These are phyloP conservation scores for Meghimatium bilineatum DNA, from an alignment of 2,888 invertebrate genomes.

Conservation along the genomic window DNA sequence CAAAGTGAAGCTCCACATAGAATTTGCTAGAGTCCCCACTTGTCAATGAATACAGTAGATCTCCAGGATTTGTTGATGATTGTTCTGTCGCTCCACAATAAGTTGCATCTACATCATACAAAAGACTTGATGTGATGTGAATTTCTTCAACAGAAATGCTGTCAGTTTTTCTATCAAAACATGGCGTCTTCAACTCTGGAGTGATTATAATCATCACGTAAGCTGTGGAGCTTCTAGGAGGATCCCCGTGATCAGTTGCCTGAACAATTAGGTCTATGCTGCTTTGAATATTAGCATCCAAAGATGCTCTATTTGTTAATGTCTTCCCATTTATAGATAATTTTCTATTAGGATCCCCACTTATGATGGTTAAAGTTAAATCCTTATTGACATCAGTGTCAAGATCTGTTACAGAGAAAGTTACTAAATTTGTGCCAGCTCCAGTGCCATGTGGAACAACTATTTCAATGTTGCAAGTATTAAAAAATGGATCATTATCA, in stretches of 20 bases:
- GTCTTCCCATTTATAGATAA: constrained; percentile 17
- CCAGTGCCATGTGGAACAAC: constrained; percentile 45
- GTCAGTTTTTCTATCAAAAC: not conserved
- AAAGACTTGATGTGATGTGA: not conserved
- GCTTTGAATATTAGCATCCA: constrained; percentile 23
- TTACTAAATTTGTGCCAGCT: constrained; percentile 31
- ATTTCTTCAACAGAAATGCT: constrained; percentile 19
- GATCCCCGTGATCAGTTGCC: constrained; percentile 58
- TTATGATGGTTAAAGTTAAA: constrained; percentile 58
- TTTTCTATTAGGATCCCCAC: constrained; percentile 5
- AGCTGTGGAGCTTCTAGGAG: constrained; percentile 52
- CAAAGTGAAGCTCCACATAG: constrained; percentile 57
- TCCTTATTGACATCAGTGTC: constrained; percentile 58
- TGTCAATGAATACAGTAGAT: constrained; percentile 57
- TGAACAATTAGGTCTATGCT: constrained; percentile 27
- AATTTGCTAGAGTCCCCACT: constrained; percentile 59
- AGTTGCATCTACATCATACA: constrained; percentile 36
- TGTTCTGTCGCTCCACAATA: constrained; percentile 17
- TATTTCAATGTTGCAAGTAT: constrained; percentile 39
- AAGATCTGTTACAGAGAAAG: constrained; percentile 52
- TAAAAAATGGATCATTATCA: constrained; percentile 56
- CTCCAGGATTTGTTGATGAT: constrained; percentile 3
- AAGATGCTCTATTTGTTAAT: not conserved
- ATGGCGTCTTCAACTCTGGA: constrained; percentile 9
- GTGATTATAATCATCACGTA: constrained; percentile 45